Evolutionary conservation across 2,113 vertebrate genomes (phyloP).

Genomic region (Pygoscelis antarcticus): DNA sequence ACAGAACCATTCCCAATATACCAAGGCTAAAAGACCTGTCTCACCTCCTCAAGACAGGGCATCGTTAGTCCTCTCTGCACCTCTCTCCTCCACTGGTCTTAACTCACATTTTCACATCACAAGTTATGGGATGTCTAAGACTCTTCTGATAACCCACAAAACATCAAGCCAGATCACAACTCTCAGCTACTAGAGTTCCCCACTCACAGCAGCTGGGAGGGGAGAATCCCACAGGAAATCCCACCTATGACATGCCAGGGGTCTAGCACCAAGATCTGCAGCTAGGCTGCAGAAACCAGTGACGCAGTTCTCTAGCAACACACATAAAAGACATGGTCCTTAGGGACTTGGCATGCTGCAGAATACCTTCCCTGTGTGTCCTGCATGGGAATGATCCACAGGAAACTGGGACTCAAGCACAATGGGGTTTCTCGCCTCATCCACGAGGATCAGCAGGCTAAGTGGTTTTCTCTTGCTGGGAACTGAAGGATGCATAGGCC

Average conservation of each 20-base stretch:
- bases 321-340: background rate
- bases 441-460: background rate
- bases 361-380: background rate
- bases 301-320: background rate
- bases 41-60: background rate
- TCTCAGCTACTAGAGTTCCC: background rate
- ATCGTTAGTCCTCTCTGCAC: background rate
- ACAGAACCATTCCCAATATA: background rate
- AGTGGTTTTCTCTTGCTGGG: background rate
- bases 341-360: background rate
- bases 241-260: no score
- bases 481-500: background rate
- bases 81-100: background rate
- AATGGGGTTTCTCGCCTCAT: background rate
- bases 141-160: background rate
- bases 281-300: background rate
- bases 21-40: background rate
- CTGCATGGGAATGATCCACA: background rate
- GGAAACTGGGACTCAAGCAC: background rate
- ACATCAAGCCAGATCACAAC: background rate
- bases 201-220: background rate
- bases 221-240: background rate
- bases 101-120: background rate
- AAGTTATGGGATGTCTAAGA: background rate
- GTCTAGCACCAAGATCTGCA: background rate